Conservation (phyloP, 2,113 vertebrate species). For the Struthio camelus region DNA sequence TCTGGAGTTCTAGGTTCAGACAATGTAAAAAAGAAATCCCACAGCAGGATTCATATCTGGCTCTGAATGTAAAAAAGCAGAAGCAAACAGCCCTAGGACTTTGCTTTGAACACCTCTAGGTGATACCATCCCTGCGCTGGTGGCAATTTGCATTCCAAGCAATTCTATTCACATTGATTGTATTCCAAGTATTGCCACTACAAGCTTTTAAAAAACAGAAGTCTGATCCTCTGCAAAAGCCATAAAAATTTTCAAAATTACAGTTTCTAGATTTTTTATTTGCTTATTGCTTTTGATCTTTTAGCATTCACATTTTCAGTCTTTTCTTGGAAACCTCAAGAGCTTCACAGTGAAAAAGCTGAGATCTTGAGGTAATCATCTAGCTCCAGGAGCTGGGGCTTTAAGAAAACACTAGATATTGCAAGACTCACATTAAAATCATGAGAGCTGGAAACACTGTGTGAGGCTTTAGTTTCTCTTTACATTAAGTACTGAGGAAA, state of each 20-base stretch:
- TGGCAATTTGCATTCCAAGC: background rate
- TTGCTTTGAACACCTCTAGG: background rate
- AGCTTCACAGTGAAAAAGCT: background rate
- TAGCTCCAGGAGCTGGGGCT: background rate
- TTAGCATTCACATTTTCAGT: background rate
- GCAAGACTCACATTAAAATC: background rate
- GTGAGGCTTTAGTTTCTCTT: slow-evolving; percentile 45
- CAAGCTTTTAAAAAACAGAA: background rate
- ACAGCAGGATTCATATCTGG: background rate
- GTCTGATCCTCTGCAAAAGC: background rate
- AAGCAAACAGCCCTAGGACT: background rate
- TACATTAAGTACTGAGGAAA: background rate
- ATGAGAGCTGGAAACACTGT: background rate
- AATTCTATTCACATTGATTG: background rate
- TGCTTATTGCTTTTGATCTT: background rate
- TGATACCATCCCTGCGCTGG: background rate
- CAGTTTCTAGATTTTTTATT: background rate
- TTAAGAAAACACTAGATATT: slow-evolving; percentile 22
- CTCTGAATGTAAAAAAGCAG: background rate
- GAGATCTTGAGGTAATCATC: background rate
- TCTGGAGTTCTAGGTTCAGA: background rate
- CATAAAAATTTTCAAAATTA: background rate
- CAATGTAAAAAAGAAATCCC: background rate
- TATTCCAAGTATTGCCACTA: background rate
- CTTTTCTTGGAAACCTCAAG: background rate